Base-by-base conservation (phyloP, 2,113 vertebrate species). In the Dasypus novemcinctus region DNA sequence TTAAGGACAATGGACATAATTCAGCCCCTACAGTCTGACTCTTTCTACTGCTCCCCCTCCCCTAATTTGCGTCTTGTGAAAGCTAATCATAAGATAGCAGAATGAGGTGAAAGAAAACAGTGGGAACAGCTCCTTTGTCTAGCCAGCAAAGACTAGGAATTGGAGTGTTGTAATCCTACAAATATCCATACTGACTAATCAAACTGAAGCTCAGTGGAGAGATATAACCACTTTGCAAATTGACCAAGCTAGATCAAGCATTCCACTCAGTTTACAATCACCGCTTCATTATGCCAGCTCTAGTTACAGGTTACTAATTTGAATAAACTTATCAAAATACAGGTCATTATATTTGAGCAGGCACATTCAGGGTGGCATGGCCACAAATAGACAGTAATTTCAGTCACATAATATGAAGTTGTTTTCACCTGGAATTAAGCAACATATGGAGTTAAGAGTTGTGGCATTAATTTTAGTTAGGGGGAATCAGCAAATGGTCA, bases 231-330 rank as follows among this genome's bases (percentile, higher is more conserved):
- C 18, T 87, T 59, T 64, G 59, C 31, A 85, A 80, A 81, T 21
- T 29, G 61, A 71, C 33, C 63, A 20, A 31, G 52, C 75, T 11
- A 90, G 66, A 75, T 0, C 4, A 63, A 83, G 43, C 12, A 31
- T 43, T 52, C 23, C 8, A 17, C 2, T 57, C 21, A 49, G 31
- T 20, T 94, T n/a, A 59, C 54, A 93, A 84, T 31, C 14, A 52
- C 68, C 66, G 63, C 63, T 95, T 87, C 20, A 81, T 57, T 41
- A 23, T 46, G 33, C 29, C 75, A 69, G 49, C 76, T 36, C 52
- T 12, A 74, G 57, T 38, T 87, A 29, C 2, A 92, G 6, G 11
- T 74, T 49, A 57, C 78, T 84, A 20, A 76, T 64, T 74, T 90
- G 29, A n/a, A 63, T 13, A 49, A 7, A 94, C 43, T 78, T 75